These are phyloP conservation scores for Achatina immaculata DNA, from an alignment of 1,140 invertebrate genomes.

Conservation along the genomic window DNA sequence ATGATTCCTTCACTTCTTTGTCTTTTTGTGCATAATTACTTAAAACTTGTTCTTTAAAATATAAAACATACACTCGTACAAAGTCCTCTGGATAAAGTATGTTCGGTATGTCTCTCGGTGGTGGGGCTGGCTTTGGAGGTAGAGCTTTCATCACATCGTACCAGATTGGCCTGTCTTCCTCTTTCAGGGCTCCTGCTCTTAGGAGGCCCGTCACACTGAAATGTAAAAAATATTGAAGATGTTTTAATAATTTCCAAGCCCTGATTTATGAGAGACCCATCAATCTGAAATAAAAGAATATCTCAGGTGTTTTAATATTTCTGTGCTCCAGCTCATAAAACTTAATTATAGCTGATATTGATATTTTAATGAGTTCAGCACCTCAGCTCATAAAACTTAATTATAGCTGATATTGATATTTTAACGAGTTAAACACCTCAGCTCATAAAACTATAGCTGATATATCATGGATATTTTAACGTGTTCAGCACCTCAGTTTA, in stretches of 20 bases:
- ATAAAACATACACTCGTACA: constrained; percentile 82
- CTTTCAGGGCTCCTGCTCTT: constrained; percentile 80
- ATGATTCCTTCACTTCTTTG: no score
- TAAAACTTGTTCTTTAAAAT: no score
- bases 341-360: background rate
- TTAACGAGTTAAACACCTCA: no score
- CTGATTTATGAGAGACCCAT: background rate
- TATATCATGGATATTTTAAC: no score
- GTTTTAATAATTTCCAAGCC: background rate
- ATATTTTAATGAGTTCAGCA: no score
- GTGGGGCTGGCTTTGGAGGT: constrained; percentile 85
- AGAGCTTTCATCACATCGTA: constrained; percentile 88
- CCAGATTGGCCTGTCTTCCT: constrained; percentile 88
- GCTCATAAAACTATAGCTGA: no score
- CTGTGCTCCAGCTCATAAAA: background rate
- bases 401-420: no score
- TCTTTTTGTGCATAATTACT: no score
- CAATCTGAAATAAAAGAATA: no score
- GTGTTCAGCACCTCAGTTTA: no score
- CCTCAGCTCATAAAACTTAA: no score
- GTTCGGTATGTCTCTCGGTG: constrained; percentile 75
- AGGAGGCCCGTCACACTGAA: constrained; percentile 82
- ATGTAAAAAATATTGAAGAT: background rate
- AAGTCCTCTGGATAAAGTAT: constrained; percentile 91
- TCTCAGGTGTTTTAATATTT: background rate